These are phyloP conservation scores for Channa argus DNA, from an alignment of 2,113 vertebrate species.

Conservation along the genomic window DNA sequence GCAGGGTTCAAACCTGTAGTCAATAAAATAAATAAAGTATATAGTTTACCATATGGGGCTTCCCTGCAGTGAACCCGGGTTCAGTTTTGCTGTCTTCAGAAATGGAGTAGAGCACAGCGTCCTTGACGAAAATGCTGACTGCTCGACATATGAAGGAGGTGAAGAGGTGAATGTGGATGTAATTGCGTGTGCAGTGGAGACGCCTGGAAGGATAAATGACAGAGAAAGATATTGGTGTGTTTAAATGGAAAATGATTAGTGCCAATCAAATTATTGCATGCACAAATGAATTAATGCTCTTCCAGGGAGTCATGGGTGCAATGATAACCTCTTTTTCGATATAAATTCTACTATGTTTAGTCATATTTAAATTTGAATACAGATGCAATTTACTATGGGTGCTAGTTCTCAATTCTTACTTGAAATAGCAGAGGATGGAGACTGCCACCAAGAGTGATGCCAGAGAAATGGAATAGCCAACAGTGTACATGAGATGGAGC, in stretches of 20 bases:
- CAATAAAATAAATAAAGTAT: no score
- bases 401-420: conserved; percentile 80
- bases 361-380: not conserved
- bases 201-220: conserved; percentile 74
- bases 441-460: conserved; percentile 87
- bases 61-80: conserved; percentile 63
- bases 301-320: not conserved
- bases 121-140: conserved; percentile 91
- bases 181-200: conserved; percentile 93
- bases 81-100: conserved; percentile 53
- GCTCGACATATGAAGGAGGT: conserved; percentile 92
- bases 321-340: not conserved
- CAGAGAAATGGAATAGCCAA: conserved; percentile 91
- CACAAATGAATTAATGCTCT: not conserved
- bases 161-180: conserved; percentile 94
- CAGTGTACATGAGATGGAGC: conserved; percentile 92
- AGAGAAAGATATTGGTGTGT: not conserved
- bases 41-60: conserved; percentile 82
- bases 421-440: conserved; percentile 92
- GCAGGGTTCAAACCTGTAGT: no score
- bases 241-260: not conserved
- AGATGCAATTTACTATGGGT: no score
- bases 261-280: not conserved
- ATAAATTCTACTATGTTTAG: not conserved
- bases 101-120: conserved; percentile 86